A percentile compares a stretch with the other conserved stretches of the same genome.
These are phyloP conservation scores for Lucifuga dentata DNA, from an alignment of 2,113 vertebrate genomes.

Conservation along the genomic window DNA sequence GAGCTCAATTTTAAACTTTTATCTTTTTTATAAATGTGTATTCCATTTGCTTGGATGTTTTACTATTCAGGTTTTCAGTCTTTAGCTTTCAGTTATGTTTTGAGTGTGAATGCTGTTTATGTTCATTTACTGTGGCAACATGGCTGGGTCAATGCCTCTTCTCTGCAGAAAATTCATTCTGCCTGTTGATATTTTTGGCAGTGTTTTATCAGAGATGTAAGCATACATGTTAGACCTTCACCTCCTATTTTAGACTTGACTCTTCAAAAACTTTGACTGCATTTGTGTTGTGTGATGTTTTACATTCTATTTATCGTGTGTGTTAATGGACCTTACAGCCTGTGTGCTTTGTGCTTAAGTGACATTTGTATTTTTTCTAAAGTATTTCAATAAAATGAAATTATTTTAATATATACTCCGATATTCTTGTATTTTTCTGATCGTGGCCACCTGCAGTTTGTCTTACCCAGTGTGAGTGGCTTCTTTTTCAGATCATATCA, in stretches of 20 bases:
- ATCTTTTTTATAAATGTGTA: conserved; percentile 8
- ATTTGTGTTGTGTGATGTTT: conserved; percentile 62
- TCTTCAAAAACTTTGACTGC: conserved; percentile 25
- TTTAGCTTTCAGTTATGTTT: conserved; percentile 15
- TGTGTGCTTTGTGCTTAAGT: conserved; percentile 67
- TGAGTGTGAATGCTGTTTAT: conserved; percentile 44
- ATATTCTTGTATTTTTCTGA: background rate
- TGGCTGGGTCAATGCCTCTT: conserved; percentile 29
- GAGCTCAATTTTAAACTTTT: conserved; percentile 46
- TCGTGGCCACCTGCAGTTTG: background rate
- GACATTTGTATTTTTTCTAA: conserved; percentile 72
- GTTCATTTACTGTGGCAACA: conserved; percentile 32
- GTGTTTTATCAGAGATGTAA: conserved; percentile 31
- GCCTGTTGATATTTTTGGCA: conserved; percentile 12
- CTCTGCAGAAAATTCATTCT: conserved; percentile 30
- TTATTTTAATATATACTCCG: conserved; percentile 59
- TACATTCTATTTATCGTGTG: conserved; percentile 73
- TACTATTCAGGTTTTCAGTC: conserved; percentile 27
- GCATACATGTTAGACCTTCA: conserved; percentile 36
- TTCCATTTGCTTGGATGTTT: conserved; percentile 31
- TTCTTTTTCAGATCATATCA: too few relatives aligned
- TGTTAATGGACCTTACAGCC: conserved; percentile 63
- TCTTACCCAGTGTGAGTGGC: too few relatives aligned
- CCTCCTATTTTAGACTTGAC: conserved; percentile 27
- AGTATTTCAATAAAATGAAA: conserved; percentile 67